Percentiles rank a stretch among this genome's conserved stretches.
phyloP scores from a whole-genome alignment of 2,797 vertebrate genomes.

The Danio kyathit region DNA sequence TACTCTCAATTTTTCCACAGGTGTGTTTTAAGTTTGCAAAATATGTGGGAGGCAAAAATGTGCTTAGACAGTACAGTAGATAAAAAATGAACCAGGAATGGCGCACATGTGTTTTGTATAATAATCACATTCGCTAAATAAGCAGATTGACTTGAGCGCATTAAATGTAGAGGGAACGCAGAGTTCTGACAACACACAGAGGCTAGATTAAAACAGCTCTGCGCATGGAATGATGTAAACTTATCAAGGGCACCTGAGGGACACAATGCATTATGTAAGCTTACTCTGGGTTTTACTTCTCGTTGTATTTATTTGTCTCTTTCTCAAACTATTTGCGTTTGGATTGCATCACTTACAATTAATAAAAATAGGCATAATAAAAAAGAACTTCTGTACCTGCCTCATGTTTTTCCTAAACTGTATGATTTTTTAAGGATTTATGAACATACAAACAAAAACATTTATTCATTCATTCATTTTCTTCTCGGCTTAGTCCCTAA shows the following conservation, averaged over 20 bases:
- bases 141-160: conserved; percentile 19
- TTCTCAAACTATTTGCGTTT: conserved; percentile 15
- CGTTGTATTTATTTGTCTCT: not conserved
- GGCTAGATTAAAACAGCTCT: conserved; percentile 59
- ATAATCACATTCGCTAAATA: not conserved
- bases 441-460: too few relatives aligned
- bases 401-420: too few relatives aligned
- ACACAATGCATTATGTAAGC: conserved; percentile 38
- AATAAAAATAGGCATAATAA: too few relatives aligned
- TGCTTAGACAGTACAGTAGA: not conserved
- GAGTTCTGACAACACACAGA: conserved; percentile 34
- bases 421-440: too few relatives aligned
- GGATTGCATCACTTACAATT: not conserved
- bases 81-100: not conserved
- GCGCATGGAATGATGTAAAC: conserved; percentile 47
- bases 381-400: too few relatives aligned
- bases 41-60: conserved; percentile 9
- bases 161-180: not conserved
- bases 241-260: conserved; percentile 44
- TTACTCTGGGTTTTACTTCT: not conserved
- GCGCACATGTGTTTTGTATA: not conserved
- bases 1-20: conserved; percentile 1
- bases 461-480: too few relatives aligned
- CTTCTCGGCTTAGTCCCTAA: too few relatives aligned
- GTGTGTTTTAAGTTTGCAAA: conserved; percentile 15